These are phyloP conservation scores for Crenichthys baileyi DNA, from an alignment of 2,797 vertebrate genomes.

Conservation along the genomic window DNA sequence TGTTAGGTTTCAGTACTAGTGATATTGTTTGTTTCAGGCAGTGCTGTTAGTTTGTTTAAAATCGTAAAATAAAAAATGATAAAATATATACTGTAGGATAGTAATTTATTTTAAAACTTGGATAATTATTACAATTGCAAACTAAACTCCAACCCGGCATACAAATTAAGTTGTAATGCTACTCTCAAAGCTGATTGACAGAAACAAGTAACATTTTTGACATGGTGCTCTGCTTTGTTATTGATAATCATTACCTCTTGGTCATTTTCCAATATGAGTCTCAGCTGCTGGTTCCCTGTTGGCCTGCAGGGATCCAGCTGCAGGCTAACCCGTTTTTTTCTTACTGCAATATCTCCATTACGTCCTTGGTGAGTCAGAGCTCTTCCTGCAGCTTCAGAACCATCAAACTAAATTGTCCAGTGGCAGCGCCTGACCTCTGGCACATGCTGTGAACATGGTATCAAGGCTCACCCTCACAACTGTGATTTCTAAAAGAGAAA, in stretches of 20 bases:
- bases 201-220: slow-evolving; percentile 10
- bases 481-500: slow-evolving; percentile 51
- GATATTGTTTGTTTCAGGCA: too few species aligned
- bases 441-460: slow-evolving; percentile 19
- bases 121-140: background rate
- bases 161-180: background rate
- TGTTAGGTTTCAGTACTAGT: background rate
- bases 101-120: background rate
- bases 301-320: slow-evolving; percentile 43
- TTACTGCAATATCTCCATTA: slow-evolving; percentile 34
- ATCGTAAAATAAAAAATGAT: background rate
- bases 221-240: background rate
- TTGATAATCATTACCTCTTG: slow-evolving; percentile 8
- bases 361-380: slow-evolving; percentile 30
- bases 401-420: slow-evolving; percentile 46
- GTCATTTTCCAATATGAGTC: slow-evolving; percentile 12
- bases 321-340: slow-evolving; percentile 18
- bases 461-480: slow-evolving; percentile 54
- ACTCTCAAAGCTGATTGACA: background rate
- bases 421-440: slow-evolving; percentile 51
- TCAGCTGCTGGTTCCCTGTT: slow-evolving; percentile 35
- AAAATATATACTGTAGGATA: too few species aligned
- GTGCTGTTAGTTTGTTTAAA: background rate
- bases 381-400: slow-evolving; percentile 55
- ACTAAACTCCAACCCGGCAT: background rate